Conservation (phyloP, 1,140 invertebrate species). For the Euglossa dilemma region DNA sequence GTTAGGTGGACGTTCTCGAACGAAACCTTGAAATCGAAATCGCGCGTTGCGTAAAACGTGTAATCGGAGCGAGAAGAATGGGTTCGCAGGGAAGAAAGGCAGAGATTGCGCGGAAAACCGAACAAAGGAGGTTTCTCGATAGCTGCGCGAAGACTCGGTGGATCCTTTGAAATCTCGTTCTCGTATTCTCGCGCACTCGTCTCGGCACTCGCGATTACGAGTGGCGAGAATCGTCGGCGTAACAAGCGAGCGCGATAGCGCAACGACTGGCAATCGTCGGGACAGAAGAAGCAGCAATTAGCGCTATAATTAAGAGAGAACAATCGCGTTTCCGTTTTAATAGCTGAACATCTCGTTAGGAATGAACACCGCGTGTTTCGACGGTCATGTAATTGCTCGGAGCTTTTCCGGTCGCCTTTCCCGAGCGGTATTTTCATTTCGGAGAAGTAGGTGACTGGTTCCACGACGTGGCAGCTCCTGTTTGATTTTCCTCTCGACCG, state of each 20-base stretch:
- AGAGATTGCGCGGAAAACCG: too few relatives aligned
- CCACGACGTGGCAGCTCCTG: background rate
- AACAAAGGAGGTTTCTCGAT: background rate
- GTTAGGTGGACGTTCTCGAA: too few relatives aligned
- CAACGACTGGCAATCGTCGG: background rate
- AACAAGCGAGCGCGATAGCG: background rate
- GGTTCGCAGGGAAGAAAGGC: too few relatives aligned
- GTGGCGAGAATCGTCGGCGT: background rate
- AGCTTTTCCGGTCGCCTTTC: conserved; percentile 6
- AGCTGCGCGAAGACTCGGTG: background rate
- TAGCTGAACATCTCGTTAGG: background rate
- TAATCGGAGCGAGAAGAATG: too few relatives aligned
- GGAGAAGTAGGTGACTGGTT: conserved; percentile 21
- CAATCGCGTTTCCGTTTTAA: conserved; percentile 7
- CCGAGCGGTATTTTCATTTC: background rate
- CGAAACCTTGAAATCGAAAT: too few relatives aligned
- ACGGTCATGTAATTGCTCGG: conserved; percentile 9
- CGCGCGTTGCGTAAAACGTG: too few relatives aligned
- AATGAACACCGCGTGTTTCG: background rate
- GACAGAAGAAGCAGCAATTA: background rate
- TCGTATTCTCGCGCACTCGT: too few relatives aligned
- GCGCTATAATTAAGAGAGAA: background rate
- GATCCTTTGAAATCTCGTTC: background rate
- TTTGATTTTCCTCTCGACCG: conserved; percentile 26
- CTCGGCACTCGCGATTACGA: background rate